Evolutionary conservation across 2,113 vertebrate genomes (phyloP), one percentile per base, ranked within the genome.

Genomic region (Protobothrops flavoviridis): DNA sequence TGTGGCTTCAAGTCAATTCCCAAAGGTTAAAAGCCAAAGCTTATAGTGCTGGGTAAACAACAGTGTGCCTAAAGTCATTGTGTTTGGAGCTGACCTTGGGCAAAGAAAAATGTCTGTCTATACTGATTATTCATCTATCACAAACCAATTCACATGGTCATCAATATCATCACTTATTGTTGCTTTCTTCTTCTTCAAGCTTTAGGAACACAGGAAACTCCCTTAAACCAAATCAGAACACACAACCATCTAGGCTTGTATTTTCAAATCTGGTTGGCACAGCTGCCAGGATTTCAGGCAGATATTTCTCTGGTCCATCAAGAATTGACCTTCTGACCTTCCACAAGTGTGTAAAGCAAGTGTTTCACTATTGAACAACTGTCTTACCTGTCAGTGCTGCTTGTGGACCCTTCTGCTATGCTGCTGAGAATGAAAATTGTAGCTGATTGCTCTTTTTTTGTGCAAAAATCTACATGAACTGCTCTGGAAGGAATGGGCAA

Each of bases 1-100:
- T 87, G 69, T 57, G 93, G 85, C 85, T 87, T 56, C 20, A 53
- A 90, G 69, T 64, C 24, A 90, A 90, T 50, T 69, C 39, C 93
- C 39, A 88, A 87, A 81, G 61, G 61, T 48, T 91, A 74, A 91
- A 87, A 55, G 33, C n/a, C 39, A 45, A 56, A 7, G 17, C 20
- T 61, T 85, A 52, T 57, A 91, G 23, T 85, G 45, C 45, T 59
- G 11, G 43, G n/a, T n/a, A 92, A 89, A 81, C 10, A 64, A 64
- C 20, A 17, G 5, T 21, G 24, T 55, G 10, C 55, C 64, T 89
- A 93, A 93, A 57, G 24, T 43, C 85, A 59, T 57, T 59, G 53
- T 61, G 3, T 52, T 89, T 50, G n/a, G 12, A 90, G 64, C 29
- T 53, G 91, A 39, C 29, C 43, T 52, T 88, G 61, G 17, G 59